Evolutionary conservation across 2,113 vertebrate species (phyloP), one percentile per base, ranked within the genome.

Genomic region (Neolamprologus devosi): DNA sequence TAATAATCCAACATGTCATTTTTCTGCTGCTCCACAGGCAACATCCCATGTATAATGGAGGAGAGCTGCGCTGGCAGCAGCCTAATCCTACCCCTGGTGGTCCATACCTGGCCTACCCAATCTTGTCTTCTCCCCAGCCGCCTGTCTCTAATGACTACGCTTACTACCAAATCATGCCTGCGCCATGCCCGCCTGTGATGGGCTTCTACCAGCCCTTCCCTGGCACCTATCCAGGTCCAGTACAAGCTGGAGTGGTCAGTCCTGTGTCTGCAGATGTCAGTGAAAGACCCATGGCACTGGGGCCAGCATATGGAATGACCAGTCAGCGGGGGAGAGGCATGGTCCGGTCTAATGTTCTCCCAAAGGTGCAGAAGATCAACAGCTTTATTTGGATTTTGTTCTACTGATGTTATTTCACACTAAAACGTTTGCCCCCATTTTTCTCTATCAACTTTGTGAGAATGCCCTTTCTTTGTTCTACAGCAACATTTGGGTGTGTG

Each of bases 201-300:
- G 99, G 99, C 84, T 99, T 99, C 94, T 99, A 99, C 90, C 98
- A 99, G 95, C 98, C 98, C 54, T 98, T 99, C 81, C 97, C 97
- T 57, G 60, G 97, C 4, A 95, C 98, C 1, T 99, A 98, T 35
- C 94, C 97, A 4, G 95, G 96, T 7, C 96, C 98, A 4, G 97
- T 99, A 68, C 98, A 98, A 91, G n/a, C 97, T 4, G 97, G 92
- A 68, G 93, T 98, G 88, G 96, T 98, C 5, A 97, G 94, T 92
- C 75, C 97, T 3, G 94, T 98, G 5, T 95, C 97, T 13, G 40
- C 97, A 21, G 98, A 99, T 3, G 97, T 98, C 82, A n/a, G 94
- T 1, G 98, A 99, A 84, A 97, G 97, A 68, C 94, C 97, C 17
- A 93, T 88, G 82, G 95, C 96, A 0, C 94, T 97, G 1, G 96